These are phyloP conservation scores for Cantharis rustica DNA, from an alignment of 2,888 invertebrate species.

Conservation along the genomic window DNA sequence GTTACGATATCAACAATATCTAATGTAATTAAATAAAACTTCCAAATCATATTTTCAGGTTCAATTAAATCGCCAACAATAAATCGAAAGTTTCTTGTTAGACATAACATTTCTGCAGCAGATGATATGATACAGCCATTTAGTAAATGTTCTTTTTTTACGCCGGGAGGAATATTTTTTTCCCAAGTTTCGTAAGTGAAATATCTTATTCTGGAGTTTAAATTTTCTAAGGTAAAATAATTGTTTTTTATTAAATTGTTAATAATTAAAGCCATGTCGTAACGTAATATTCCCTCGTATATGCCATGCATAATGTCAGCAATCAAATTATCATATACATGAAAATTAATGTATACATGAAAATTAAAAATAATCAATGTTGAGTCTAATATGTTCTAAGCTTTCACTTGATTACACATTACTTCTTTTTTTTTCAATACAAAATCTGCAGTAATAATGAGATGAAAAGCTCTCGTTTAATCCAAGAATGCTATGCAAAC, in stretches of 20 bases:
- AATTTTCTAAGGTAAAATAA: slow-evolving; percentile 24
- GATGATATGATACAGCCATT: slow-evolving; percentile 36
- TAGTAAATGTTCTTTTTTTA: slow-evolving; percentile 31
- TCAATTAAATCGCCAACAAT: slow-evolving; percentile 37
- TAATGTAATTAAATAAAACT: slow-evolving; percentile 32
- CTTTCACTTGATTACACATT: not conserved
- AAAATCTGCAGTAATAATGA: slow-evolving; percentile 39
- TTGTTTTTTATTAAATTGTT: slow-evolving; percentile 17
- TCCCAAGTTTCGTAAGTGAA: slow-evolving; percentile 24
- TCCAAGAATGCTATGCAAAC: slow-evolving; percentile 38
- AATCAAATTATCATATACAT: slow-evolving; percentile 36
- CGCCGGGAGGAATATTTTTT: slow-evolving; percentile 30
- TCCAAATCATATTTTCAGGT: slow-evolving; percentile 25
- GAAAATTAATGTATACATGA: slow-evolving; percentile 33
- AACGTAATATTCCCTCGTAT: slow-evolving; percentile 35
- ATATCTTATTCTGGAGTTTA: slow-evolving; percentile 32
- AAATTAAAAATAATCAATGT: no score
- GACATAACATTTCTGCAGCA: slow-evolving; percentile 42
- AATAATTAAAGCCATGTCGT: slow-evolving; percentile 37
- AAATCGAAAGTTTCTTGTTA: slow-evolving; percentile 37
- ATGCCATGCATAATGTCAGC: slow-evolving; percentile 44
- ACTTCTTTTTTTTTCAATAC: slow-evolving; percentile 1
- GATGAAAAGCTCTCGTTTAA: slow-evolving; percentile 38
- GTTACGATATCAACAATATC: slow-evolving; percentile 32
- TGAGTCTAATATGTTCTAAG: no score